Base-by-base conservation (phyloP, 2,888 invertebrate genomes). In the Melanargia galathea region DNA sequence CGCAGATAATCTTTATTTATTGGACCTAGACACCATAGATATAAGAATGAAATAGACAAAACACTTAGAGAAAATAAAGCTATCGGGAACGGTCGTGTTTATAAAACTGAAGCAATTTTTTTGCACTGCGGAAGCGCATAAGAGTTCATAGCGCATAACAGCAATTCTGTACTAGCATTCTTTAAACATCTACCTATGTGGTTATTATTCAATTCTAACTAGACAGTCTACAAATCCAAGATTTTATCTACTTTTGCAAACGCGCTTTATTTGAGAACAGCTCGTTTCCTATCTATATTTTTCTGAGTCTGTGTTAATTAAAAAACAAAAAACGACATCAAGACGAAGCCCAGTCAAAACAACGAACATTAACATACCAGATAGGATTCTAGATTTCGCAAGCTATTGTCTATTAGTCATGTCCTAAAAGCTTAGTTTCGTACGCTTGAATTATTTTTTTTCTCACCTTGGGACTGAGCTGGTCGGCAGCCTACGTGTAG, bases 341-440 rank as follows among this genome's bases (percentile, higher is more conserved):
- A 20, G 13, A 24, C 18, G 26, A 26, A 20, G 13, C 16, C n/a
- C 52, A 45, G 35, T 22, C 30, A 40, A 20, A 24, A 46, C n/a
- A 46, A 46, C 26, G 18, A 18, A 43, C 43, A 43, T 22, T 40
- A 58, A 56, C 46, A 66, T 66, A 61, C 57, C 57, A 65, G 60
- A 43, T 18, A 46, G 33, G 49, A 62, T 54, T 62, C 60, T 45
- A 58, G 48, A 73, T 77, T 73, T 66, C 71, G 81, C 77, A 85
- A 86, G 71, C 77, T 66, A 84, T 85, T 84, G 83, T 86, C 73
- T 77, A 84, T 88, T 88, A 82, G 88, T 87, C 86, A 86, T 87
- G 88, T 87, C 83, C 86, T 74, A 82, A 82, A 85, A 86, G 71
- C 71, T 67, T 59, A 61, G 63, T 64, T 67, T 69, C 65, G 66